These are phyloP conservation scores for Horisme vitalbata DNA, from an alignment of 2,888 invertebrate species.

Conservation along the genomic window DNA sequence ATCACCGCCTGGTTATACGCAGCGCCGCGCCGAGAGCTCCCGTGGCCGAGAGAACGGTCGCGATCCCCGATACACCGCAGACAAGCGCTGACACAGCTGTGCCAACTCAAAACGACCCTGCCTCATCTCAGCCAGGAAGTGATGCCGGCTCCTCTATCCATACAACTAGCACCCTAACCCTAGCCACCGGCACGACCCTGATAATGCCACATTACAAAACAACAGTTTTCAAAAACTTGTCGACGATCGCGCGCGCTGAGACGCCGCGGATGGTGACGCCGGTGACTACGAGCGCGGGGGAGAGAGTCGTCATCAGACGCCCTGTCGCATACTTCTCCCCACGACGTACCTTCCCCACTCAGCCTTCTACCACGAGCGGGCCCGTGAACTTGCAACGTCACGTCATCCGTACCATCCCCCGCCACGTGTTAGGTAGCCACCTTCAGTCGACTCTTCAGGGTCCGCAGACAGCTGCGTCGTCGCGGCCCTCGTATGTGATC, in stretches of 20 bases:
- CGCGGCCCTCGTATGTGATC: neutral
- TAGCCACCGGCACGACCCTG: constrained; percentile 17
- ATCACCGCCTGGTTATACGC: constrained; percentile 11
- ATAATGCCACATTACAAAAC: constrained; percentile 30
- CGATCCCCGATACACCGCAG: constrained; percentile 11
- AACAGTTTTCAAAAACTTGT: constrained; percentile 25
- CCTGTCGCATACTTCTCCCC: constrained; percentile 20
- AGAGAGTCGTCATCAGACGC: constrained; percentile 20
- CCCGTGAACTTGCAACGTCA: constrained; percentile 17
- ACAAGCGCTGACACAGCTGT: constrained; percentile 12
- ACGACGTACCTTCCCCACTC: constrained; percentile 17
- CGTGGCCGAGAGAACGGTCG: constrained; percentile 4
- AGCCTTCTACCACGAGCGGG: neutral
- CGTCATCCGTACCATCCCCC: constrained; percentile 22
- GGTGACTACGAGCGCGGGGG: constrained; percentile 10
- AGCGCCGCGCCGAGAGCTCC: constrained; percentile 6
- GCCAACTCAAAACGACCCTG: constrained; percentile 1
- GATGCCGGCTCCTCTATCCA: constrained; percentile 1
- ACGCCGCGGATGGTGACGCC: constrained; percentile 7
- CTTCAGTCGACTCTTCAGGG: constrained; percentile 3
- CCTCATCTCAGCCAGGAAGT: constrained; percentile 3
- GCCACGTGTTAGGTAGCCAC: constrained; percentile 12
- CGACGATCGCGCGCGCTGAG: constrained; percentile 16
- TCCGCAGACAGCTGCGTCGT: neutral
- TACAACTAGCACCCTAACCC: constrained; percentile 15